phyloP scores from a whole-genome alignment of 1,140 invertebrate genomes.

The Forficula auricularia region DNA sequence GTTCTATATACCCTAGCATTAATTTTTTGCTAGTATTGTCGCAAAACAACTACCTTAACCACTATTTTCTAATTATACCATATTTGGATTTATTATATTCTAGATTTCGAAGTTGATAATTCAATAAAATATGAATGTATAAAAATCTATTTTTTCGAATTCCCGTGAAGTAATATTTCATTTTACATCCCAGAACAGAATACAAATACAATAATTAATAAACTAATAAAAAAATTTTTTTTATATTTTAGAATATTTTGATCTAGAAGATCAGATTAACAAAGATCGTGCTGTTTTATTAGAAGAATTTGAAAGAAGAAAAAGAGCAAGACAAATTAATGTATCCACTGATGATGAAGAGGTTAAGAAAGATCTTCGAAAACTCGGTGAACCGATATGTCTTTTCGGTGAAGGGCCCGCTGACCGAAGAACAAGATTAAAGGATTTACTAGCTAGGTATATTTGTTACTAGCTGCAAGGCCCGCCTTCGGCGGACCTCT shows the following conservation, averaged over 20 bases:
- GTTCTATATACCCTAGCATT: no score
- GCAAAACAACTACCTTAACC: no score
- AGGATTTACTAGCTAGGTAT: conserved; percentile 40
- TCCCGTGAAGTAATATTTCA: no score
- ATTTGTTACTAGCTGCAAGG: not conserved
- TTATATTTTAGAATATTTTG: conserved; percentile 58
- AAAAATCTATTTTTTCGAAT: no score
- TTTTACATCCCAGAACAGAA: no score
- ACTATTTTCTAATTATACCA: no score
- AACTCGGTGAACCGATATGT: conserved; percentile 86
- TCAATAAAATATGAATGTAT: no score
- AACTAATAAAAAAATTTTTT: not conserved
- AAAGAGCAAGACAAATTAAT: conserved; percentile 80
- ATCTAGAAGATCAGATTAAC: conserved; percentile 71
- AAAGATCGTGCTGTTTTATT: conserved; percentile 74
- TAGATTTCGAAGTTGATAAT: no score
- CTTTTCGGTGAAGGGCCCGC: conserved; percentile 94
- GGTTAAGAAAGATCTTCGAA: conserved; percentile 75
- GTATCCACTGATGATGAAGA: conserved; percentile 87
- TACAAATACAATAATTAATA: no score
- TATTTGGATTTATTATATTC: no score
- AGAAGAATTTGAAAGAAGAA: conserved; percentile 84
- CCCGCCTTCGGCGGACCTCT: no score
- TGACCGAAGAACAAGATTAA: conserved; percentile 74
- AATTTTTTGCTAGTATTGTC: no score